A percentile compares a stretch with the other conserved stretches of the same genome.
These are phyloP conservation scores for Meghimatium bilineatum DNA, from an alignment of 2,888 invertebrate species.

Conservation along the genomic window DNA sequence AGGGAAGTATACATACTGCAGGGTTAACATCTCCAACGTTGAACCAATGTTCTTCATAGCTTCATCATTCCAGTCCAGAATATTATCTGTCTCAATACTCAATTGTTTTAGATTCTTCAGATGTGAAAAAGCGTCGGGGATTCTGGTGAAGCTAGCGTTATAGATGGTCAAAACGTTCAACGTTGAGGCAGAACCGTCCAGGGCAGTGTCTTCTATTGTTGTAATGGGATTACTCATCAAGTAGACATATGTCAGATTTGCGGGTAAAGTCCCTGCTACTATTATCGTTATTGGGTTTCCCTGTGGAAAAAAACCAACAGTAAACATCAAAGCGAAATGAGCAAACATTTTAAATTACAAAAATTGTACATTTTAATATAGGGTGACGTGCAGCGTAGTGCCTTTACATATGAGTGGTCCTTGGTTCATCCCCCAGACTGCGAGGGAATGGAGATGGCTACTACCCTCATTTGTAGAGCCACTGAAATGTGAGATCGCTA, in stretches of 20 bases:
- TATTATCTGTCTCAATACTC: not conserved
- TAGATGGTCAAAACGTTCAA: not conserved
- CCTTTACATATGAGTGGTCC: no score
- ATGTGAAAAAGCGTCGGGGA: not conserved
- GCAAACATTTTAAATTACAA: no score
- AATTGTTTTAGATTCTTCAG: not conserved
- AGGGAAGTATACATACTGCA: not conserved
- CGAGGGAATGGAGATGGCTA: no score
- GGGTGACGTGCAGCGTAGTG: no score
- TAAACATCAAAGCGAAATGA: no score
- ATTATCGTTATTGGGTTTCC: not conserved
- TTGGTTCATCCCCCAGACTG: no score
- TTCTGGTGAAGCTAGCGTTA: not conserved
- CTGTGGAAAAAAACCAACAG: no score
- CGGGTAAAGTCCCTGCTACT: not conserved
- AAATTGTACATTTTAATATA: no score
- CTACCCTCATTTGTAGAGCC: no score
- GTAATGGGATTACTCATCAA: not conserved
- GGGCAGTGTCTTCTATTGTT: not conserved
- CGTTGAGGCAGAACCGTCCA: not conserved
- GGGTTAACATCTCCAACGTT: not conserved
- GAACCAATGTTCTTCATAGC: constrained; percentile 1
- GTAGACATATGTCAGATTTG: not conserved
- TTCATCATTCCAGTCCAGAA: constrained; percentile 1
- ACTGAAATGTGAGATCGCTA: no score